Percentiles rank a stretch among this genome's conserved stretches.
Conservation (phyloP, 2,888 invertebrate genomes). For the Keiferia lycopersicella region DNA sequence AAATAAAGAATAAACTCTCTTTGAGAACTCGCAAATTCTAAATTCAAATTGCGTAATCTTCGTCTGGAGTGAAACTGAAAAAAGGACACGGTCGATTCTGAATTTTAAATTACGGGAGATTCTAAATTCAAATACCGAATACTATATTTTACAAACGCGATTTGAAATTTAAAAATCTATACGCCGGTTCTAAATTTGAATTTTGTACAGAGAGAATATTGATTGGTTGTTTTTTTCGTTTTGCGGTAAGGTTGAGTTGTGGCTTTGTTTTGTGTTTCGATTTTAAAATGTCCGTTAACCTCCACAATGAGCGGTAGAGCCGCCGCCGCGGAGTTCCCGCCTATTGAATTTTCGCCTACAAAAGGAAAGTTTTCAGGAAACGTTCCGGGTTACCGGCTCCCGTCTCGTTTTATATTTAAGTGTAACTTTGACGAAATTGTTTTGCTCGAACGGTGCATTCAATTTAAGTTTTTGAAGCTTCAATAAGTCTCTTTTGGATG, state of each 20-base stretch:
- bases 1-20: conserved; percentile 14
- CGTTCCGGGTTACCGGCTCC: conserved; percentile 63
- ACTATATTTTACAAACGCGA: conserved; percentile 35
- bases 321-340: conserved; percentile 60
- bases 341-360: conserved; percentile 74
- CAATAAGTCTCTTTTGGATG: conserved; percentile 29
- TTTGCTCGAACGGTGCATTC: conserved; percentile 52
- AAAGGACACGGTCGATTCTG: conserved; percentile 2
- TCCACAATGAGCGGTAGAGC: conserved; percentile 54
- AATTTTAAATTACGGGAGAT: conserved; percentile 32
- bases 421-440: conserved; percentile 66
- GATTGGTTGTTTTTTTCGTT: conserved; percentile 26
- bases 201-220: conserved; percentile 33
- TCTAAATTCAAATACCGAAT: conserved; percentile 49
- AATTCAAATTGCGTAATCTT: conserved; percentile 22
- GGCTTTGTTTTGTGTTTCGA: conserved; percentile 37
- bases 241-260: conserved; percentile 4
- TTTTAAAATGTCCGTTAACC: conserved; percentile 50
- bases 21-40: conserved; percentile 21
- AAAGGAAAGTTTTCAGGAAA: conserved; percentile 75
- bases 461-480: conserved; percentile 51
- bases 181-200: conserved; percentile 43
- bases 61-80: conserved; percentile 12
- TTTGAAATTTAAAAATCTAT: conserved; percentile 47
- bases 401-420: conserved; percentile 62